phyloP scores from a whole-genome alignment of 2,888 invertebrate species.

The Megamerina dolium region DNA sequence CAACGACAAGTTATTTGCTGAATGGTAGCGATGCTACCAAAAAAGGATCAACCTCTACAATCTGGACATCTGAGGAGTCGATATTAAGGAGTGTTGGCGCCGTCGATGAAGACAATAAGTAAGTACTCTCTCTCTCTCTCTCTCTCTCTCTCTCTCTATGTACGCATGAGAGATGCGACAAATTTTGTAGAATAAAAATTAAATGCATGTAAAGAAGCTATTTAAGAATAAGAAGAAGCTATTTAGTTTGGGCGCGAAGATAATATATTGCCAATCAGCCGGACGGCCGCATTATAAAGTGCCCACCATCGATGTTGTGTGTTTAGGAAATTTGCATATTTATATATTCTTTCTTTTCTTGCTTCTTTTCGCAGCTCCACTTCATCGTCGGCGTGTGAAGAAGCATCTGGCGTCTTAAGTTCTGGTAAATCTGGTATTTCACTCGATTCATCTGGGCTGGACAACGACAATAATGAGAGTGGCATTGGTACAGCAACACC shows the following conservation, averaged over 20 bases:
- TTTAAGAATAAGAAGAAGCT: no score
- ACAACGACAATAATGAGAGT: conserved; percentile 48
- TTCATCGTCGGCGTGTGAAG: conserved; percentile 49
- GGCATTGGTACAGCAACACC: conserved; percentile 48
- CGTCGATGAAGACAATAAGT: conserved; percentile 51
- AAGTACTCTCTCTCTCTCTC: conserved; percentile 24
- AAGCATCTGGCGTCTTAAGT: conserved; percentile 44
- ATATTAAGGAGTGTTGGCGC: conserved; percentile 48
- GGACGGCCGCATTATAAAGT: no score
- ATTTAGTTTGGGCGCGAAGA: no score
- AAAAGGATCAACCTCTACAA: conserved; percentile 49
- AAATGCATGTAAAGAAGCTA: no score
- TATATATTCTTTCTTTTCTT: no score
- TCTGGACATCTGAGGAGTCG: conserved; percentile 50
- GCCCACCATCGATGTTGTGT: no score
- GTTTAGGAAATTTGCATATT: no score
- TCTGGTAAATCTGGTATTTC: conserved; percentile 49
- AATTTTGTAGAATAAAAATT: no score
- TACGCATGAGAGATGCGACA: background rate
- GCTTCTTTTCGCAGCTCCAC: conserved; percentile 40
- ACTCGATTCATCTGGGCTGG: conserved; percentile 46
- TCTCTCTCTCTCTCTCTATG: conserved; percentile 4
- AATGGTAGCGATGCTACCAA: conserved; percentile 42
- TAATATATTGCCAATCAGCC: no score
- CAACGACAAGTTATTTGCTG: conserved; percentile 33